Conservation (phyloP, 2,797 vertebrate genomes). For the Ataeniobius toweri region DNA sequence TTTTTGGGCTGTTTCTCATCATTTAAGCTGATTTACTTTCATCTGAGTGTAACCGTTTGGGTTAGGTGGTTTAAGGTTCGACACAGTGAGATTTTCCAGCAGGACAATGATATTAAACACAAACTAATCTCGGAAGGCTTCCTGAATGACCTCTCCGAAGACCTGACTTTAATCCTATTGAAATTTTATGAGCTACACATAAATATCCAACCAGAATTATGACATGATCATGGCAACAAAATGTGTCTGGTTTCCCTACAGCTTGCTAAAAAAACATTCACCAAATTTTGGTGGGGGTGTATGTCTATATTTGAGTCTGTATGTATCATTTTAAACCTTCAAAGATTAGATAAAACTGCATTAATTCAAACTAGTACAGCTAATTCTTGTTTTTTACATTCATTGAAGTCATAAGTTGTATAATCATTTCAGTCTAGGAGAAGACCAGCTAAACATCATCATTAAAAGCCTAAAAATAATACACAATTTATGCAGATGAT, state of each 20-base stretch:
- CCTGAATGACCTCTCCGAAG: neutral
- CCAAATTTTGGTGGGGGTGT: neutral
- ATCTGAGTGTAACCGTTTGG: neutral
- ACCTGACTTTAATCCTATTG: neutral
- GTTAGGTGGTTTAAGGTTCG: neutral
- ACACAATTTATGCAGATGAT: neutral
- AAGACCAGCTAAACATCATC: no score
- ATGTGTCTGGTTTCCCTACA: no score
- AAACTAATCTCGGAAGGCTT: neutral
- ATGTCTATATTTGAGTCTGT: neutral
- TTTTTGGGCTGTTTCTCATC: neutral
- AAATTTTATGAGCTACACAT: neutral
- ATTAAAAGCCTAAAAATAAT: no score
- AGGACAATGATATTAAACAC: neutral
- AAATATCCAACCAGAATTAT: neutral
- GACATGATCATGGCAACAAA: neutral
- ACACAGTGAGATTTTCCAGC: neutral
- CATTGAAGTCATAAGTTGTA: no score
- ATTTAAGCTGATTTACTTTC: neutral
- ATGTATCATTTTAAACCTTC: neutral
- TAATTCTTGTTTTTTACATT: neutral
- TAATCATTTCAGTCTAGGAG: no score
- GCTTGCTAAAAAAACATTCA: no score
- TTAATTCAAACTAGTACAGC: neutral
- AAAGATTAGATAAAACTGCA: neutral